Percentiles rank a stretch among this genome's conserved stretches.
Conservation (phyloP, 1,140 invertebrate species). For the Eupristina koningsbergeri region DNA sequence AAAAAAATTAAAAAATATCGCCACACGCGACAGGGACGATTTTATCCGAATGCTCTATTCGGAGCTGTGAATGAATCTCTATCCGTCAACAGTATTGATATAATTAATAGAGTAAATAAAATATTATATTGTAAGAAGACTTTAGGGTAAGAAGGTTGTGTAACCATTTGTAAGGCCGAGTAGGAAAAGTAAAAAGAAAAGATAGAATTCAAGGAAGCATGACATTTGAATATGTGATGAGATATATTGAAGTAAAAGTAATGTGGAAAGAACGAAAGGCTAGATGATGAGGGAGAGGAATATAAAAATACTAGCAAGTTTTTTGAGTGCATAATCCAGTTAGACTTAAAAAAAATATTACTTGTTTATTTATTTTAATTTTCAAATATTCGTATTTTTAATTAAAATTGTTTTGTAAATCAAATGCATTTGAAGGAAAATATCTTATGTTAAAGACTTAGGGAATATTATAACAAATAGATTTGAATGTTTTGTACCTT, state of each 20-base stretch:
- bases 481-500: no score
- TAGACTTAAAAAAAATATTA: background rate
- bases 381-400: background rate
- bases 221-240: slow-evolving; percentile 39
- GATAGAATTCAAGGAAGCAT: slow-evolving; percentile 25
- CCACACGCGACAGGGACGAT: slow-evolving; percentile 65
- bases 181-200: slow-evolving; percentile 43
- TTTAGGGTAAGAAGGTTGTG: slow-evolving; percentile 70
- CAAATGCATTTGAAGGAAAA: background rate
- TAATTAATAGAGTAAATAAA: slow-evolving; percentile 73
- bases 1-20: slow-evolving; percentile 55
- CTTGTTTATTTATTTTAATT: background rate
- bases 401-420: background rate
- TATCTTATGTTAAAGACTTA: background rate
- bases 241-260: slow-evolving; percentile 25
- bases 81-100: slow-evolving; percentile 75
- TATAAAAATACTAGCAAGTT: slow-evolving; percentile 12
- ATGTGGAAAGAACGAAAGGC: slow-evolving; percentile 13
- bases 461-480: background rate
- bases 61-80: slow-evolving; percentile 73
- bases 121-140: slow-evolving; percentile 72
- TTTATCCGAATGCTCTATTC: slow-evolving; percentile 62
- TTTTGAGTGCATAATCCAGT: slow-evolving; percentile 22
- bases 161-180: slow-evolving; percentile 61
- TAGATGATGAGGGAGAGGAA: slow-evolving; percentile 35